Conservation (phyloP, 2,888 invertebrate species). For the Leptinotarsa rubiginosa region DNA sequence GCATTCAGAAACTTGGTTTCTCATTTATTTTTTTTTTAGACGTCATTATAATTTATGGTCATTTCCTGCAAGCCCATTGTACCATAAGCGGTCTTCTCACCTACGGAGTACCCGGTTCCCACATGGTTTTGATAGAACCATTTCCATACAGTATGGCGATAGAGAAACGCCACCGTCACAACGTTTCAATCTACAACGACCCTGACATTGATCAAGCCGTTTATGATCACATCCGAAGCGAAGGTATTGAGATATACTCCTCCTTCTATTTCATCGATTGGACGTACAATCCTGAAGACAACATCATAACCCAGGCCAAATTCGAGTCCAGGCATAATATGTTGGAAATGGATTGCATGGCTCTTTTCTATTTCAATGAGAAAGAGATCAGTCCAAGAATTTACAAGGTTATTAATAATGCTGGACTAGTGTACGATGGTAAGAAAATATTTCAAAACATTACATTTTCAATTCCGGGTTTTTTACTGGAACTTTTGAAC, state of each 20-base stretch:
- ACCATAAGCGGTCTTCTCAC: constrained; percentile 75
- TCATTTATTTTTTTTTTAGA: constrained; percentile 34
- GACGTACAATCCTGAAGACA: constrained; percentile 61
- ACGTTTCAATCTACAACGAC: constrained; percentile 60
- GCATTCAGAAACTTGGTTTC: no score
- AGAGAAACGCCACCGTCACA: constrained; percentile 49
- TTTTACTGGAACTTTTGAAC: no score
- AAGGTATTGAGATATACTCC: constrained; percentile 65
- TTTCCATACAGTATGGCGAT: constrained; percentile 58
- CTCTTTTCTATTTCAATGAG: constrained; percentile 71
- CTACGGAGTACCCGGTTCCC: constrained; percentile 69
- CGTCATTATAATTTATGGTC: constrained; percentile 75
- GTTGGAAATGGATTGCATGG: constrained; percentile 68
- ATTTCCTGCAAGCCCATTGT: constrained; percentile 74
- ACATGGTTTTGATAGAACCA: constrained; percentile 74
- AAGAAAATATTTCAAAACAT: constrained; percentile 10
- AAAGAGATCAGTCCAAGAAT: constrained; percentile 67
- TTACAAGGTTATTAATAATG: constrained; percentile 69
- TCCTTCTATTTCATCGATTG: constrained; percentile 72
- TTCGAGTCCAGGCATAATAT: constrained; percentile 68
- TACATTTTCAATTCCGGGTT: no score
- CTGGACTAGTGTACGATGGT: constrained; percentile 61
- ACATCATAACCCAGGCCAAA: constrained; percentile 61
- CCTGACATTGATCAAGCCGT: constrained; percentile 70
- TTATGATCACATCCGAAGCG: constrained; percentile 60